phyloP scores from a whole-genome alignment of 2,888 invertebrate genomes.

The Hyalella azteca region DNA sequence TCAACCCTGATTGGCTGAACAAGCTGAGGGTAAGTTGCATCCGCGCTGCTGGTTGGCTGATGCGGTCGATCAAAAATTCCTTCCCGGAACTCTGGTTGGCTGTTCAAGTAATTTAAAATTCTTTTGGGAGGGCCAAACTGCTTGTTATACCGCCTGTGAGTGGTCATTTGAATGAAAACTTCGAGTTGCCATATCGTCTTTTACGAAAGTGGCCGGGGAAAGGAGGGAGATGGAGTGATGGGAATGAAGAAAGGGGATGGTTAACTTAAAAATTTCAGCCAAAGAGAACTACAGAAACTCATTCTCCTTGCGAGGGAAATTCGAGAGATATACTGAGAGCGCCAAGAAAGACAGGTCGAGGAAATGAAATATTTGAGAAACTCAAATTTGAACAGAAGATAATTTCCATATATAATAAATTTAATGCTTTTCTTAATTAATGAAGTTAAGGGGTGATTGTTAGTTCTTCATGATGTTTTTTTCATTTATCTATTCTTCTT shows the following conservation, averaged over 20 bases:
- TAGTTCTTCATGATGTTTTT: too few species aligned
- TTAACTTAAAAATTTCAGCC: background rate
- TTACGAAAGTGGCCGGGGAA: background rate
- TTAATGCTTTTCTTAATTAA: too few species aligned
- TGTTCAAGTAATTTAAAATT: background rate
- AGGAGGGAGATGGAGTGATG: background rate
- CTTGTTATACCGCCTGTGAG: too few species aligned
- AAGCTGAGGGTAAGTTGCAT: background rate
- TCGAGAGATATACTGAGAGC: background rate
- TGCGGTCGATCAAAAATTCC: background rate
- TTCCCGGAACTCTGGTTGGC: background rate
- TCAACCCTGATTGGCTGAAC: too few species aligned
- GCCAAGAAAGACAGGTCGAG: background rate
- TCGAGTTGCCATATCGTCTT: background rate
- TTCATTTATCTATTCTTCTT: too few species aligned
- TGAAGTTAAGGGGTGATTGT: too few species aligned
- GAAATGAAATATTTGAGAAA: too few species aligned
- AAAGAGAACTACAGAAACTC: background rate
- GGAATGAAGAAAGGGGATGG: background rate
- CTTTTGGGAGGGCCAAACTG: background rate
- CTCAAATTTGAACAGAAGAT: too few species aligned
- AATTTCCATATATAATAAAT: too few species aligned
- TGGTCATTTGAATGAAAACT: background rate
- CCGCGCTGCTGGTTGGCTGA: background rate
- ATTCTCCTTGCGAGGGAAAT: constrained; percentile 10